phyloP scores from a whole-genome alignment of 2,797 vertebrate genomes.

The Enteromius anoplus region DNA sequence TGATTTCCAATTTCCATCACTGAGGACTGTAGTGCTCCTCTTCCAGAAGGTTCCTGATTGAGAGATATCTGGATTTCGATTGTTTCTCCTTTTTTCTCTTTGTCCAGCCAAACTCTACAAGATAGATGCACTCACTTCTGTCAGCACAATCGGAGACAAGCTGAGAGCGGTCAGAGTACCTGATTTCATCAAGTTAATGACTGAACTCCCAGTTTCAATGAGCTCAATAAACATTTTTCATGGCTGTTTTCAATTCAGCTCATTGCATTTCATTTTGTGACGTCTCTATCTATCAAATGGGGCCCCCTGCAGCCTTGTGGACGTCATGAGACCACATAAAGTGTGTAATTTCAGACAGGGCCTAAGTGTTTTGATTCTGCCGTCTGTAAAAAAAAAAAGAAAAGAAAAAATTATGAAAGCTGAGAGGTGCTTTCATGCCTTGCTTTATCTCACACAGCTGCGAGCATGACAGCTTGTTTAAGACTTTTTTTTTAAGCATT shows the following conservation, averaged over 20 bases:
- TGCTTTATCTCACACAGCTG: slow-evolving; percentile 26
- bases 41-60: slow-evolving; percentile 16
- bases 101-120: slow-evolving; percentile 1
- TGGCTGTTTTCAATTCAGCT: not conserved
- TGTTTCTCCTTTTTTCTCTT: slow-evolving; percentile 6
- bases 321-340: not conserved
- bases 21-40: not conserved
- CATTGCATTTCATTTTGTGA: not conserved
- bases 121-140: slow-evolving; percentile 17
- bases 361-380: slow-evolving; percentile 5
- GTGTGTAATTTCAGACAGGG: not conserved
- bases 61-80: not conserved
- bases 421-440: not conserved
- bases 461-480: slow-evolving; percentile 38
- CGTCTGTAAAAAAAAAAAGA: not conserved
- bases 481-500: slow-evolving; percentile 26
- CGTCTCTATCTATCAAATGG: not conserved
- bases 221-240: not conserved
- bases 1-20: slow-evolving; percentile 55
- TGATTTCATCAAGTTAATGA: slow-evolving; percentile 17
- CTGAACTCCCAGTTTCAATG: not conserved
- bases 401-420: not conserved
- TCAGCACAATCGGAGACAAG: not conserved
- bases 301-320: not conserved
- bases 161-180: not conserved